Conservation (phyloP, 1,140 invertebrate genomes). For the Philopotamus ludificatus region DNA sequence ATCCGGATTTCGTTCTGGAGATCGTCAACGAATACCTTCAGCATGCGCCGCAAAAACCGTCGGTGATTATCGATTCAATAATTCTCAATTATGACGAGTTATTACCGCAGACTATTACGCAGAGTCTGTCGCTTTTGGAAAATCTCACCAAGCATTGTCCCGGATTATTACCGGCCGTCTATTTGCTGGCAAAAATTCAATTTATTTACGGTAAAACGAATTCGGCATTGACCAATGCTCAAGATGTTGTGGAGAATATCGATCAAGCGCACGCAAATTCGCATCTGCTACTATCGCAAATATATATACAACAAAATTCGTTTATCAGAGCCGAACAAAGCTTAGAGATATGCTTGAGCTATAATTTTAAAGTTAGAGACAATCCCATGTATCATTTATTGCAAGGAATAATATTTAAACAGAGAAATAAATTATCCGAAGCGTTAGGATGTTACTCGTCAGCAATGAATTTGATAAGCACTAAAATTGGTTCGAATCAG, state of each 20-base stretch:
- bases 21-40: constrained; percentile 76
- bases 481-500: constrained; percentile 35
- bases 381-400: constrained; percentile 89
- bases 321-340: constrained; percentile 79
- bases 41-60: constrained; percentile 65
- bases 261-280: constrained; percentile 79
- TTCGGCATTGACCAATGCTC: constrained; percentile 64
- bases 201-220: constrained; percentile 75
- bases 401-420: constrained; percentile 78
- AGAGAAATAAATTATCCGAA: constrained; percentile 70
- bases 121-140: constrained; percentile 68
- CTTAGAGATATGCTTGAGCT: constrained; percentile 84
- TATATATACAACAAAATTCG: constrained; percentile 71
- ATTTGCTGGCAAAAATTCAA: constrained; percentile 76
- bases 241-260: constrained; percentile 70
- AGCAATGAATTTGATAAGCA: constrained; percentile 61
- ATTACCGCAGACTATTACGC: constrained; percentile 48
- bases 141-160: constrained; percentile 78
- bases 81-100: constrained; percentile 50
- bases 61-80: constrained; percentile 53
- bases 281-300: constrained; percentile 86
- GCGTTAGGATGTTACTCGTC: constrained; percentile 74
- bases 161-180: constrained; percentile 71
- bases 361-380: constrained; percentile 89
- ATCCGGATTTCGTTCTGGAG: constrained; percentile 84